A percentile compares a stretch with the other conserved stretches of the same genome.
Evolutionary conservation across 2,113 vertebrate species (phyloP).

Genomic region (Thryonomys swinderianus): DNA sequence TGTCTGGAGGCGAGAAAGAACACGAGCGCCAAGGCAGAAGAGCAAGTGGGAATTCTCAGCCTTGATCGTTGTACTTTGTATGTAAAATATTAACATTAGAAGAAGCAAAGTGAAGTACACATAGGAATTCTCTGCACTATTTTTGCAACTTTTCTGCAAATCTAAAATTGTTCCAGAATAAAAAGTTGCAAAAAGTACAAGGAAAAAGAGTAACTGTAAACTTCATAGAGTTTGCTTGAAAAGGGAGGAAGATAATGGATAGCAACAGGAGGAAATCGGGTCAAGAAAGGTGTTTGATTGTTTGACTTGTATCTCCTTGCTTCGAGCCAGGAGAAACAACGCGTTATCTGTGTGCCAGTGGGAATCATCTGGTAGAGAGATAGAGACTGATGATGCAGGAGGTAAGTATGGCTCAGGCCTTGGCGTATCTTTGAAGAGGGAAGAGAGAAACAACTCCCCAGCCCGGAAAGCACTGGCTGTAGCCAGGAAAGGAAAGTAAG

Average conservation of each 20-base stretch:
- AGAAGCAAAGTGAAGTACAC: background rate
- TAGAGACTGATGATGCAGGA: background rate
- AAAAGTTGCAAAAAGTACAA: background rate
- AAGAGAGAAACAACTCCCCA: background rate
- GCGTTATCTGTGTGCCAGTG: background rate
- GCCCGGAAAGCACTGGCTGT: background rate
- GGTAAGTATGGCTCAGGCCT: background rate
- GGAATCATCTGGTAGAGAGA: background rate
- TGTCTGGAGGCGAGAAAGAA: background rate
- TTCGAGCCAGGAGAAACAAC: background rate
- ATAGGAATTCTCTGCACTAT: background rate
- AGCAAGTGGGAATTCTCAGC: slow-evolving; percentile 6
- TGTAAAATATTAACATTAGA: background rate
- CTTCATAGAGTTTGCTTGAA: background rate
- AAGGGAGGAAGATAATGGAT: background rate
- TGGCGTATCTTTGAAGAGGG: background rate
- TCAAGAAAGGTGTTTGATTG: background rate
- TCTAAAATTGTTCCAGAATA: background rate
- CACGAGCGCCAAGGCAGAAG: background rate
- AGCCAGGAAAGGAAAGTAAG: background rate
- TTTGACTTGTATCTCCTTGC: background rate
- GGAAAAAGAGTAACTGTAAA: background rate
- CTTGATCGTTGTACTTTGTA: background rate
- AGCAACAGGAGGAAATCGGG: background rate
- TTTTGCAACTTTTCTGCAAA: slow-evolving; percentile 47